These are phyloP conservation scores for Alviniconcha strummeri DNA, from an alignment of 2,888 invertebrate genomes.

Conservation along the genomic window DNA sequence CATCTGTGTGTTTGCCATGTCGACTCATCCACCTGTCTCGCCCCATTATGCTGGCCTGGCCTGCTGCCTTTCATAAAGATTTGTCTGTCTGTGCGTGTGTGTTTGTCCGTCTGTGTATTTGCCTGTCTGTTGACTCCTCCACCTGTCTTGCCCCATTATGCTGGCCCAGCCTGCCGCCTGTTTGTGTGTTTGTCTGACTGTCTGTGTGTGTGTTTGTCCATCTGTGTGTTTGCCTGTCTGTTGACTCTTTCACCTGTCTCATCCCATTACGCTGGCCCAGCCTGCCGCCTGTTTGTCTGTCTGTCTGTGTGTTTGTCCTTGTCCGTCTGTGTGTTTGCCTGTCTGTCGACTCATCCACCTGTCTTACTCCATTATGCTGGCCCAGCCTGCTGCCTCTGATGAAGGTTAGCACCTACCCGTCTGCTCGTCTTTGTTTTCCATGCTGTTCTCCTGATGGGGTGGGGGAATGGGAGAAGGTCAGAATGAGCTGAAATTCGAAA, in stretches of 20 bases:
- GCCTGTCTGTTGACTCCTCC: conserved; percentile 79
- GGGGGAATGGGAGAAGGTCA: no score
- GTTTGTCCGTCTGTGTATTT: not conserved
- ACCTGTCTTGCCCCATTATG: conserved; percentile 92
- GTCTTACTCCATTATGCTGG: conserved; percentile 94
- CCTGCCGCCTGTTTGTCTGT: not conserved
- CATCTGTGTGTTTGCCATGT: not conserved
- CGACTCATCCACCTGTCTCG: conserved; percentile 86
- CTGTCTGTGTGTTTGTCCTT: not conserved
- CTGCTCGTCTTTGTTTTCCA: not conserved
- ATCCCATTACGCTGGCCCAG: no score
- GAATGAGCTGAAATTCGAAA: no score
- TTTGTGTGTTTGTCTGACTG: conserved; percentile 80
- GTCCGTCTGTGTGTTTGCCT: not conserved
- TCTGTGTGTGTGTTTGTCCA: not conserved
- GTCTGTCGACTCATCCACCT: conserved; percentile 80
- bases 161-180: conserved; percentile 98
- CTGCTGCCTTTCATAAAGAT: conserved; percentile 96
- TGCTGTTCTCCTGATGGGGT: no score
- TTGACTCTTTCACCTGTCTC: not conserved
- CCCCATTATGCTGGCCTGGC: conserved; percentile 96
- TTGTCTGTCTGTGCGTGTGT: not conserved
- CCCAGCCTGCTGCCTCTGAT: conserved; percentile 97
- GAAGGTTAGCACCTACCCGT: conserved; percentile 78
- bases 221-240: not conserved